A percentile compares a stretch with the other conserved stretches of the same genome.
phyloP scores from a whole-genome alignment of 2,113 vertebrate genomes.

The Alethe castanea region DNA sequence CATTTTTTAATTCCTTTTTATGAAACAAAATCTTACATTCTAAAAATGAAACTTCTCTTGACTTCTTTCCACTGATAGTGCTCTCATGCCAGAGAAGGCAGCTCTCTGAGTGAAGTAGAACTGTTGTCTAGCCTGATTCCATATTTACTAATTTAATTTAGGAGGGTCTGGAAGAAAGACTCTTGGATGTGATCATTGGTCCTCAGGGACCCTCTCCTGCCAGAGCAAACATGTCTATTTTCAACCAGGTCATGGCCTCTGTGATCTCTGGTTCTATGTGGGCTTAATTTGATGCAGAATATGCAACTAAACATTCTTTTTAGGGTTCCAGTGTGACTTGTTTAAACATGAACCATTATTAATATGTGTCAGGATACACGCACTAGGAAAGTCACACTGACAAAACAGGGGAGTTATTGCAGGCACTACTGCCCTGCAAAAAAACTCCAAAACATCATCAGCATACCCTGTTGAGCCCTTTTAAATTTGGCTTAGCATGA shows the following conservation, averaged over 20 bases:
- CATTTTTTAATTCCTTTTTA: background rate
- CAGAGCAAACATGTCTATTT: background rate
- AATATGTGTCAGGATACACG: background rate
- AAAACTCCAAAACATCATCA: background rate
- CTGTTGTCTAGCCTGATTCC: background rate
- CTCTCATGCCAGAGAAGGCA: background rate
- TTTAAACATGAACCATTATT: background rate
- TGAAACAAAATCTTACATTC: background rate
- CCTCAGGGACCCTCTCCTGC: background rate
- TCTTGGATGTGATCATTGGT: background rate
- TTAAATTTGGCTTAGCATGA: background rate
- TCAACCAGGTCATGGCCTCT: background rate
- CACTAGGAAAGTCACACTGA: background rate
- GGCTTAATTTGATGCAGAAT: background rate
- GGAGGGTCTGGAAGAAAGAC: background rate
- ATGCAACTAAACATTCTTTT: background rate
- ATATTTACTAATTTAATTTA: background rate
- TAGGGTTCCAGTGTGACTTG: background rate
- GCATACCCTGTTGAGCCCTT: background rate
- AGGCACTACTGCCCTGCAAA: background rate
- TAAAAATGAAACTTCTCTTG: background rate
- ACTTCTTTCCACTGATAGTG: background rate
- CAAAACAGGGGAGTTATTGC: background rate
- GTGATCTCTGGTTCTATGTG: background rate
- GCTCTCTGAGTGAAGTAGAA: background rate